phyloP scores from a whole-genome alignment of 2,113 vertebrate species.

The Oreochromis niloticus region DNA sequence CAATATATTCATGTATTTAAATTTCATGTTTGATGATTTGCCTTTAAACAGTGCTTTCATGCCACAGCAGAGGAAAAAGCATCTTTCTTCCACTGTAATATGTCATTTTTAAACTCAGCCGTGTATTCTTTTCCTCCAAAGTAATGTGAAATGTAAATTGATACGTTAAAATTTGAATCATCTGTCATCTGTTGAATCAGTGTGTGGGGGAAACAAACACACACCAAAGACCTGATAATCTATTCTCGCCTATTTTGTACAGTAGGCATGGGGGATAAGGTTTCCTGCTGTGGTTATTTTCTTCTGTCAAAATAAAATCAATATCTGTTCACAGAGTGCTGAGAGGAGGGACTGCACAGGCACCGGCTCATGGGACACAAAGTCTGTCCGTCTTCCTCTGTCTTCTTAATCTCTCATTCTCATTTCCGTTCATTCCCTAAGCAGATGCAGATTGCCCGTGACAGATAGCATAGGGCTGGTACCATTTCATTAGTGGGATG shows the following conservation, averaged over 20 bases:
- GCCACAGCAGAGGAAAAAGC: not conserved
- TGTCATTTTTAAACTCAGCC: not conserved
- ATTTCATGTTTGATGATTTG: not conserved
- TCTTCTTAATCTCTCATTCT: conserved; percentile 4
- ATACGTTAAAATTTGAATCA: not conserved
- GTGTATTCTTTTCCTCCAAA: not conserved
- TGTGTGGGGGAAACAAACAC: not conserved
- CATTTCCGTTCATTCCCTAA: conserved; percentile 7
- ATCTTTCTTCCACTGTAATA: not conserved
- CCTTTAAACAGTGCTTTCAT: not conserved
- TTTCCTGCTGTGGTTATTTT: conserved; percentile 4
- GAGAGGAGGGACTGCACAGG: not conserved
- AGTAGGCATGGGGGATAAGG: not conserved
- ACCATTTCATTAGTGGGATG: conserved; percentile 62
- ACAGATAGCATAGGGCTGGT: conserved; percentile 28
- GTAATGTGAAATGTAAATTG: not conserved
- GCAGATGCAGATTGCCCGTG: conserved; percentile 48
- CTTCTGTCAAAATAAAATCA: conserved; percentile 21
- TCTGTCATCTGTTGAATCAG: not conserved
- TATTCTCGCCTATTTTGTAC: not conserved
- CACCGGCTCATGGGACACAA: not conserved
- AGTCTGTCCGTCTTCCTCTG: not conserved
- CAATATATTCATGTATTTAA: not conserved
- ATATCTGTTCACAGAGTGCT: conserved; percentile 6
- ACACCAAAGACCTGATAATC: not conserved